Evolutionary conservation across 2,888 invertebrate genomes (phyloP).

Genomic region (Ryuthela nishihirai): DNA sequence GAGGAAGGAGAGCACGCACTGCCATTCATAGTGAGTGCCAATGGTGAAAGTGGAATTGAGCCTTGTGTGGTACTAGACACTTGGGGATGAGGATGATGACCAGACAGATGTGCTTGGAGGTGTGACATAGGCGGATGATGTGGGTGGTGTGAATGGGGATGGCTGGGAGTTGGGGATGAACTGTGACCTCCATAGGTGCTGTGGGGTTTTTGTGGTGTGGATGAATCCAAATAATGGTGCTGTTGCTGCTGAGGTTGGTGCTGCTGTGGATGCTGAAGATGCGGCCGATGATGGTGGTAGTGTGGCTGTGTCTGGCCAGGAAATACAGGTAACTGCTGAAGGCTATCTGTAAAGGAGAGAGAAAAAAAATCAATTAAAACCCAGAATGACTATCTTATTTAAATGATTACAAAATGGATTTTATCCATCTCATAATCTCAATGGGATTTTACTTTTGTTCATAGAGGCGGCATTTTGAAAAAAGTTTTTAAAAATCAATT

Average conservation of each 20-base stretch:
- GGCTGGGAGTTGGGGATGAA: slow-evolving; percentile 21
- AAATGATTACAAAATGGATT: no score
- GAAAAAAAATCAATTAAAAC: no score
- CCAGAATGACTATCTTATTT: no score
- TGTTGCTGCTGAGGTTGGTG: slow-evolving; percentile 20
- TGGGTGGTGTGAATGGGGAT: slow-evolving; percentile 18
- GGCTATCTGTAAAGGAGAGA: no score
- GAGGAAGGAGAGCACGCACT: slow-evolving; percentile 26
- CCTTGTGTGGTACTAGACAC: slow-evolving; percentile 29
- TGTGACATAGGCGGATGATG: slow-evolving; percentile 27
- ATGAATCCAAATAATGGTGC: slow-evolving; percentile 19
- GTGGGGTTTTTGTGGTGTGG: slow-evolving; percentile 25
- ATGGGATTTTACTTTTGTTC: no score
- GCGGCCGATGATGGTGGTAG: slow-evolving; percentile 29
- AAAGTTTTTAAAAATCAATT: no score
- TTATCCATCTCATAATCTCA: no score
- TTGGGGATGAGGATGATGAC: slow-evolving; percentile 24
- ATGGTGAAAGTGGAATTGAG: slow-evolving; percentile 10
- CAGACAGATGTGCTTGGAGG: slow-evolving; percentile 29
- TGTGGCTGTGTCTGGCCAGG: slow-evolving; percentile 34
- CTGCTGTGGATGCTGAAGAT: slow-evolving; percentile 15
- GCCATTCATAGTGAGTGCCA: slow-evolving; percentile 25
- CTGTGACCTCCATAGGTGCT: slow-evolving; percentile 19
- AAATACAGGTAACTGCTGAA: slow-evolving; percentile 26
- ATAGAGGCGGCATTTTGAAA: no score